These are phyloP conservation scores for Macrophya annulata DNA, from an alignment of 2,888 invertebrate genomes.

Conservation along the genomic window DNA sequence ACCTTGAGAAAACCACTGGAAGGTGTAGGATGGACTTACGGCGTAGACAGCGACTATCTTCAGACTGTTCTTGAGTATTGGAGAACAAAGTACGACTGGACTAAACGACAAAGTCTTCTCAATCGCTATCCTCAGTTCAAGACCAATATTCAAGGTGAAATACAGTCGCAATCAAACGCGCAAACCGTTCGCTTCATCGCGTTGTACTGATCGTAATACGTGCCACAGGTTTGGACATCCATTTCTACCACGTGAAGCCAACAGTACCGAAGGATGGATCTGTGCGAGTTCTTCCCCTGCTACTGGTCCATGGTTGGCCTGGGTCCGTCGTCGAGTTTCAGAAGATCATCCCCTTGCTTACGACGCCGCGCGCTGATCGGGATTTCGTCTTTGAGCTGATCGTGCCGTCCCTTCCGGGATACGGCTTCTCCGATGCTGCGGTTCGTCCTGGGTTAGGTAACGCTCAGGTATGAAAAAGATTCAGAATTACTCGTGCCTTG, in stretches of 20 bases:
- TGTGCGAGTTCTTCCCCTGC: constrained; percentile 84
- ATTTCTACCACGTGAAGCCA: constrained; percentile 88
- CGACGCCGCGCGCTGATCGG: constrained; percentile 79
- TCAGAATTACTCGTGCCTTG: neutral
- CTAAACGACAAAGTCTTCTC: constrained; percentile 85
- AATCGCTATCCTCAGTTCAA: constrained; percentile 89
- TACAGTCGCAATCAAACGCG: neutral
- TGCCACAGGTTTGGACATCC: constrained; percentile 84
- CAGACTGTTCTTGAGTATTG: constrained; percentile 88
- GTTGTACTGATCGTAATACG: neutral
- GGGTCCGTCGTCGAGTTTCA: constrained; percentile 91
- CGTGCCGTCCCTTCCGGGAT: constrained; percentile 86
- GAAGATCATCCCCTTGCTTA: constrained; percentile 86
- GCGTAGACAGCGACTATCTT: constrained; percentile 88
- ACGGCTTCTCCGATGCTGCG: constrained; percentile 85
- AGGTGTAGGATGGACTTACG: constrained; percentile 88
- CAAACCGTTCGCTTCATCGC: neutral
- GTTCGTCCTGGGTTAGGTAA: constrained; percentile 79
- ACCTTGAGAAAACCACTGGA: constrained; percentile 84
- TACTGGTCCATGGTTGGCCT: constrained; percentile 93
- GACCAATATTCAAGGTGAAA: constrained; percentile 88
- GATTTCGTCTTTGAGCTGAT: constrained; percentile 87
- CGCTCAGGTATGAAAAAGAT: constrained; percentile 66
- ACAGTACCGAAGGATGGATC: constrained; percentile 73
- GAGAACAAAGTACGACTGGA: constrained; percentile 89